Evolutionary conservation across 2,888 invertebrate species (phyloP), one percentile per base, ranked within the genome.

Genomic region (Drosophila paranaensis): DNA sequence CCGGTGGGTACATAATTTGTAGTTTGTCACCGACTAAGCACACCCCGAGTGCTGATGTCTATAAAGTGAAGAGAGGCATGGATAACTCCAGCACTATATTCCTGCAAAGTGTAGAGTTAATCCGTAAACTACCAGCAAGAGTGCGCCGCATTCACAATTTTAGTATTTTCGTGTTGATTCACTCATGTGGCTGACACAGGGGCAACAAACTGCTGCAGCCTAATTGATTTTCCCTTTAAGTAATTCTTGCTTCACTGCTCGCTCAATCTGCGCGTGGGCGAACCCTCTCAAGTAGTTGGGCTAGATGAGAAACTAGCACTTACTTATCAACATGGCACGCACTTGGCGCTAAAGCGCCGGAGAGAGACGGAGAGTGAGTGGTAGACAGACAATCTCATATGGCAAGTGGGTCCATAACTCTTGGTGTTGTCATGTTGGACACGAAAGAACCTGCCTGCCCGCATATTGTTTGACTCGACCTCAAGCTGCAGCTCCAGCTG

Each of bases 321-420:
- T 62, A 39, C 67, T 67, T 77, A 71, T 58, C 61, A 56, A 48
- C 55, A 67, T 20, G 20, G 20, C 20, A 20, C 20, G 20, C 20
- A 20, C 20, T 20, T 20, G 20, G 20, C n/a, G n/a, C n/a, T 9
- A 27, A 27, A 27, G 39, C 50, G 11, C 27, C 20, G 20, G 33
- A 16, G 55, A 40, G 35, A 13, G 5, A 58, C n/a, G 14, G 58
- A 40, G 46, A 50, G 48, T 9, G 30, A 20, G 40, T 27, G 37
- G n/a, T 16, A 6, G 50, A 50, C 16, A 50, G 16, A 50, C 50
- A 50, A 50, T 50, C 50, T 46, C 76, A 75, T 72, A 71, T 80
- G 72, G 74, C 74, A 74, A 88, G 78, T 85, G 71, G 83, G 83
- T 82, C 74, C 86, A 88, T 84, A 84, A 88, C 86, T 84, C 83